Conservation (phyloP, 2,113 vertebrate species). For the Diadophis punctatus region DNA sequence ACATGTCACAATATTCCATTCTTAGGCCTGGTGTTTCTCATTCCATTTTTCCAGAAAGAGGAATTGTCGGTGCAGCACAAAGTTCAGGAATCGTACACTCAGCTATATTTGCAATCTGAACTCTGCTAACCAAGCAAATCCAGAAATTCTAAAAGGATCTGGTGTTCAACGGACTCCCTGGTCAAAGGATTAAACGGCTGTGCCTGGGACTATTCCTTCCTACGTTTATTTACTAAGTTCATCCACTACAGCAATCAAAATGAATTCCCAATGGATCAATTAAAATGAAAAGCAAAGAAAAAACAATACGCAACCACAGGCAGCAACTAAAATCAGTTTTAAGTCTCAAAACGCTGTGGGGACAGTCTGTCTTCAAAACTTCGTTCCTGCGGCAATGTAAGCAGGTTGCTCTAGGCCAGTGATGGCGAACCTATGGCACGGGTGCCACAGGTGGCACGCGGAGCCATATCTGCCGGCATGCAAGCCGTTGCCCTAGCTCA, state of each 20-base stretch:
- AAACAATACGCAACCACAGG: neutral
- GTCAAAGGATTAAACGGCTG: neutral
- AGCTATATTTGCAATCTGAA: neutral
- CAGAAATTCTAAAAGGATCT: neutral
- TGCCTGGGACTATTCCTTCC: neutral
- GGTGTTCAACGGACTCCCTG: neutral
- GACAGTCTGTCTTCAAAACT: neutral
- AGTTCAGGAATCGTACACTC: neutral
- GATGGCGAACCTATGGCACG: too few relatives aligned
- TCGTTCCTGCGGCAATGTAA: neutral
- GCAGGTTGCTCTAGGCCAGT: neutral
- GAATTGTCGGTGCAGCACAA: neutral
- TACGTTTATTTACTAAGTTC: neutral
- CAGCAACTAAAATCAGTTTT: neutral
- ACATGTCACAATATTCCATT: fast-evolving
- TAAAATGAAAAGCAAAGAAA: neutral
- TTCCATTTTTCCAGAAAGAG: neutral
- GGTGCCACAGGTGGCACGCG: too few relatives aligned
- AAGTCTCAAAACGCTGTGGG: neutral
- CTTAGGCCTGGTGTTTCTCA: neutral
- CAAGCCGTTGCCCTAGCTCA: too few relatives aligned
- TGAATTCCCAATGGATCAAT: neutral
- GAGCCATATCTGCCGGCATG: too few relatives aligned
- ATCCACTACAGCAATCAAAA: neutral
- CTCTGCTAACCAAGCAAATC: neutral